These are phyloP conservation scores for Palloptera scutellata DNA, from an alignment of 2,888 invertebrate genomes.

Conservation along the genomic window DNA sequence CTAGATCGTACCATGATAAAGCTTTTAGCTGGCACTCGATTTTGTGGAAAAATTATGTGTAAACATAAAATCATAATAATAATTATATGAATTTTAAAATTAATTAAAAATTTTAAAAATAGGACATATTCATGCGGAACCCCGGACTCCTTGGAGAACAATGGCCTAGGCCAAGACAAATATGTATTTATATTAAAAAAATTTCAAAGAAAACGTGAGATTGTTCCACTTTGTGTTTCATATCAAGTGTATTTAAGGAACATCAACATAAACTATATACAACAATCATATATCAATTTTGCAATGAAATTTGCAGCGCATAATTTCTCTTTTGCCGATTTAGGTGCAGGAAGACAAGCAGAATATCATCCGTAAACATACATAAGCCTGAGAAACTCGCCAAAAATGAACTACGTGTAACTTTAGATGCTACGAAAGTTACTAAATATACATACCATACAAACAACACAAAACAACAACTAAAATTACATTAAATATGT, in stretches of 20 bases:
- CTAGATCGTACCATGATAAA: too few relatives aligned
- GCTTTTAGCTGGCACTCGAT: too few relatives aligned
- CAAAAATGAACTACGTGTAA: constrained; percentile 29
- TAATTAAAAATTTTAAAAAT: too few relatives aligned
- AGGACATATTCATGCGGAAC: too few relatives aligned
- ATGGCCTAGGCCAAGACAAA: background rate
- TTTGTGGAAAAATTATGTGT: too few relatives aligned
- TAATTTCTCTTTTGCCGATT: constrained; percentile 17
- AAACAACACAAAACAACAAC: constrained; percentile 12
- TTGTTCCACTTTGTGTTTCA: constrained; percentile 1
- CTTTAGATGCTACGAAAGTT: constrained; percentile 33
- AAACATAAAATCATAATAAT: too few relatives aligned
- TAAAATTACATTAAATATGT: background rate
- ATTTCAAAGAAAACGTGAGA: background rate
- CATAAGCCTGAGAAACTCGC: background rate
- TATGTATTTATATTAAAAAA: constrained; percentile 9
- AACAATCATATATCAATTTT: constrained; percentile 36
- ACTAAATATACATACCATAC: constrained; percentile 21
- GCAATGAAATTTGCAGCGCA: constrained; percentile 33
- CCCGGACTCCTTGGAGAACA: background rate
- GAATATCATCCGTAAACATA: background rate
- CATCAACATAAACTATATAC: constrained; percentile 29
- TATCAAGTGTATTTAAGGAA: constrained; percentile 15
- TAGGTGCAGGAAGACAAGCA: constrained; percentile 9
- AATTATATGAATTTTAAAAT: too few relatives aligned